Evolutionary conservation across 2,888 invertebrate species (phyloP), one percentile per base, ranked within the genome.

Genomic region (Thymelicus acteon): DNA sequence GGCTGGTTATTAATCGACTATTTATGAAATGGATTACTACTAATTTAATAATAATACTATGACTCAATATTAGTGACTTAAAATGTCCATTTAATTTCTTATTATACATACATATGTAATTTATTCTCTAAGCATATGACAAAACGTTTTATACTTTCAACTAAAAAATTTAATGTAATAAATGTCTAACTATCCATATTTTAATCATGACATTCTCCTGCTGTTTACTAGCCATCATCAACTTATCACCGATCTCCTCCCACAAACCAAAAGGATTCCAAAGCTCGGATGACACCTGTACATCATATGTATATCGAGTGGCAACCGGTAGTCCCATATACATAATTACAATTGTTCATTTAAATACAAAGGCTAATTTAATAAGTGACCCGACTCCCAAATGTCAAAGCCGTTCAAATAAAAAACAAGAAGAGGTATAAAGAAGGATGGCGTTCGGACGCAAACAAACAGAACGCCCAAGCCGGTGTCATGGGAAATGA

Each of bases 361-460:
- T 92, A 91, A 93, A 93, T 92, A 93, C 92, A 93, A 93, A 92
- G 90, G 88, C 91, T 93, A 92, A 93, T 93, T 93, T 93, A 93
- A 93, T 92, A 93, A 92, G 91, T 92, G 91, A 88, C 87, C 90
- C 88, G 85, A 86, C 90, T 90, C 79, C 86, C 80, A 87, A 91
- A 93, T 92, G 92, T 93, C 92, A 92, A 91, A 91, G 87, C 84
- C 81, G 79, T 88, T 85, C 84, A 87, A 87, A 87, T 85, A 89
- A 91, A 90, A 91, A 91, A 90, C 83, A 82, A 87, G 83, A 85
- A 85, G 85, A 85, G 86, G 87, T 82, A 84, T 86, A 85, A 90
- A 89, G 89, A 90, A 88, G 85, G 87, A 92, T 89, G 89, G 90
- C 83, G 87, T 83, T 83, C 83, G 78, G 78, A 74, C 78, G 78